Conservation (phyloP, 2,113 vertebrate species). For the Kryptolebias marmoratus region DNA sequence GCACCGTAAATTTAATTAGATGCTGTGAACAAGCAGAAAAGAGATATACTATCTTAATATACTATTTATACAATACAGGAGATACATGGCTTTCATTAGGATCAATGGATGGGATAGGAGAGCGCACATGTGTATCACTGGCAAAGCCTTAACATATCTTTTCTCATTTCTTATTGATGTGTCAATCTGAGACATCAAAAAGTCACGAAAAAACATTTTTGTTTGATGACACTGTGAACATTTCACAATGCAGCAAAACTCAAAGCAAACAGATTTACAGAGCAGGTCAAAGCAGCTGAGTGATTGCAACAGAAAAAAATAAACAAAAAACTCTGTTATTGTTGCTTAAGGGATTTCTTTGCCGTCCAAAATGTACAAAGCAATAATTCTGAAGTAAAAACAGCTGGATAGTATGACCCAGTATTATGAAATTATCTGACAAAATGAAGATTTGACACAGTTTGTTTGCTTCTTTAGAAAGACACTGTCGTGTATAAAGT, state of each 20-base stretch:
- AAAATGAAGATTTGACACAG: too few species aligned
- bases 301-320: not conserved
- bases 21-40: not conserved
- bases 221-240: not conserved
- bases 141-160: not conserved
- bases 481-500: too few species aligned
- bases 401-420: not conserved
- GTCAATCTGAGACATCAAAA: not conserved
- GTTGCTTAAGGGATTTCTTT: constrained; percentile 35
- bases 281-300: not conserved
- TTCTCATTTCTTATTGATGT: not conserved
- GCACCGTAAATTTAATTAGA: not conserved
- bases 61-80: not conserved
- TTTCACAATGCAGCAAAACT: constrained; percentile 11
- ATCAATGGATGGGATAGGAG: not conserved
- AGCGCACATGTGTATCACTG: not conserved
- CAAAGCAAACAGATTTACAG: not conserved
- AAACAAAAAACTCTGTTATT: constrained; percentile 11
- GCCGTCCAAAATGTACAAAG: not conserved
- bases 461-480: too few species aligned
- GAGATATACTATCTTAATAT: not conserved
- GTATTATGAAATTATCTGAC: not conserved
- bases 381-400: not conserved
- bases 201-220: not conserved
- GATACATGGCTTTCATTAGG: not conserved